Base-by-base conservation (phyloP, 2,888 invertebrate genomes). In the Pristionchus fissidentatus region DNA sequence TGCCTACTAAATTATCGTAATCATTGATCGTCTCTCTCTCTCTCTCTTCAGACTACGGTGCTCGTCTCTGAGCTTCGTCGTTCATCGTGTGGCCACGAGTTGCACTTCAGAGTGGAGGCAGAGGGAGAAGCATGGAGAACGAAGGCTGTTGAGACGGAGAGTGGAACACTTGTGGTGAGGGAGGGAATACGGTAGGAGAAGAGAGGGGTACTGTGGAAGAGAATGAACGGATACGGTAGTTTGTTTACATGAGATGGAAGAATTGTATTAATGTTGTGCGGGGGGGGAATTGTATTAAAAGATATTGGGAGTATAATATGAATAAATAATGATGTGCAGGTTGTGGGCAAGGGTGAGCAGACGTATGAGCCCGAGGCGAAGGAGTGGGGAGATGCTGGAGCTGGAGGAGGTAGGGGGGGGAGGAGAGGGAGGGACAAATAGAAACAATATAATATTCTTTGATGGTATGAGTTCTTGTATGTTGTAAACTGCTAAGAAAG, bases 51-150 rank as follows among this genome's bases (percentile, higher is more conserved):
- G 75, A 49, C 75, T 2, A 49, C 75, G 32, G 49, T 79, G 10
- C 55, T 79, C 26, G 57, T 79, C 1, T 83, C 70, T n/a, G 26
- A 75, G 1, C 35, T 83, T 43, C 0, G 38, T 0, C 52, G 13
- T 26, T 84, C 70, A n/a, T n/a, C 38, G 10, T 70, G 78, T 43
- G 79, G 83, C 22, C 49, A 85, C 41, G 86, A 85, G 55, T 79
- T 89, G 35, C 73, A 82, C 62, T 90, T 88, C 86, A 86, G 87
- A 2, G 55, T 90, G 29, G 90, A 91, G 83, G 84, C 87, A 7
- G 86, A 88, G 38, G 90, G 88, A n/a, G 87, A 89, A 66, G 84
- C 88, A 52, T 90, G 91, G 90, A 84, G 83, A 35, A 86, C 87
- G 49, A 86, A 86, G 55, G 90, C 88, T 1, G 88, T 90, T 8